These are phyloP conservation scores for Myiothlypis chrysogaster DNA, from an alignment of 2,797 vertebrate genomes.

Conservation along the genomic window DNA sequence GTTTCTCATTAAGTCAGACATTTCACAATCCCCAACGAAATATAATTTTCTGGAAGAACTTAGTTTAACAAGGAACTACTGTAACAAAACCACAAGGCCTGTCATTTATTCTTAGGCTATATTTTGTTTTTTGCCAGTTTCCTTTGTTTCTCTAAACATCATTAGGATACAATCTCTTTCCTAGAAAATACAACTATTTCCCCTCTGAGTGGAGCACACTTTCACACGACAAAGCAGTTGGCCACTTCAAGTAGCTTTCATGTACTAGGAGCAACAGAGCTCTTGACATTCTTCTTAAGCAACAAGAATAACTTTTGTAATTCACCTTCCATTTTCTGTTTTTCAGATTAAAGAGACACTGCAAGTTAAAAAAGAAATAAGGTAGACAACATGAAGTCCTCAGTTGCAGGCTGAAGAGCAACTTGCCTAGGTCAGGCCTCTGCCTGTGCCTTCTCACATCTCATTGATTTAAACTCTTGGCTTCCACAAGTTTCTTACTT, in stretches of 20 bases:
- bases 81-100: slow-evolving; percentile 54
- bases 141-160: slow-evolving; percentile 44
- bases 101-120: slow-evolving; percentile 46
- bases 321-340: slow-evolving; percentile 17
- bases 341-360: neutral
- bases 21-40: slow-evolving; percentile 59
- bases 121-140: slow-evolving; percentile 43
- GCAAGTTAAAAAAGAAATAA: neutral
- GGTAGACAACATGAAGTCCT: neutral
- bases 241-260: neutral
- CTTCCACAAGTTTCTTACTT: neutral
- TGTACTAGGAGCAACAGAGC: neutral
- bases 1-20: slow-evolving; percentile 47
- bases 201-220: neutral
- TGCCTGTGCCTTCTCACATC: neutral
- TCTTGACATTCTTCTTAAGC: neutral
- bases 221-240: neutral
- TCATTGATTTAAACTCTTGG: neutral
- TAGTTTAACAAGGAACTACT: slow-evolving; percentile 58
- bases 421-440: neutral
- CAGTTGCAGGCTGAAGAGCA: neutral
- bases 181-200: slow-evolving; percentile 43
- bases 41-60: slow-evolving; percentile 39
- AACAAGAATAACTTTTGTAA: neutral
- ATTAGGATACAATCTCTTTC: slow-evolving; percentile 29